Conservation (phyloP, 1,140 invertebrate species). For the Drosophila bocqueti region DNA sequence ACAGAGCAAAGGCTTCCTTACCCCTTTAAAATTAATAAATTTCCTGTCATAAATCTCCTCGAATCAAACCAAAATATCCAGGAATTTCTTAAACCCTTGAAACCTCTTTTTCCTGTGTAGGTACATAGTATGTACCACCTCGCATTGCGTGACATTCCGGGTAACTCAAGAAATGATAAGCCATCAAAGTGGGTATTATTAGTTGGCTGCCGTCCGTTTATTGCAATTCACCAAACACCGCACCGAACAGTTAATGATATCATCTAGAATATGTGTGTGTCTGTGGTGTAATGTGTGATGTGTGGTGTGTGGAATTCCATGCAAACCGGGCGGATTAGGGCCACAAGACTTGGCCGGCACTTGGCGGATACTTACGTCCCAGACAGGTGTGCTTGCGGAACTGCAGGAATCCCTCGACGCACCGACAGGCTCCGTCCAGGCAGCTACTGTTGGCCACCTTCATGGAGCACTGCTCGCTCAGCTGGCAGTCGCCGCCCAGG, state of each 20-base stretch:
- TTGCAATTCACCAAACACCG: slow-evolving; percentile 74
- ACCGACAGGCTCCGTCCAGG: slow-evolving; percentile 90
- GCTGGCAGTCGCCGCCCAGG: slow-evolving; percentile 90
- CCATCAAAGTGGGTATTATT: slow-evolving; percentile 54
- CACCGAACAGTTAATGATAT: slow-evolving; percentile 54
- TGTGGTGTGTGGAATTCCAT: slow-evolving; percentile 40
- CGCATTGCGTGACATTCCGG: slow-evolving; percentile 47
- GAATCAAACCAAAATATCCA: no score
- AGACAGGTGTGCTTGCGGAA: slow-evolving; percentile 95
- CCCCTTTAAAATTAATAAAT: no score
- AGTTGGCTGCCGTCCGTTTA: slow-evolving; percentile 60
- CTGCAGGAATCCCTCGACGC: slow-evolving; percentile 92
- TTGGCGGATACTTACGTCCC: slow-evolving; percentile 90
- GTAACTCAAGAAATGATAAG: slow-evolving; percentile 40
- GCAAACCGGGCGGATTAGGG: slow-evolving; percentile 61
- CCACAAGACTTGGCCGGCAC: slow-evolving; percentile 66
- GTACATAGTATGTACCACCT: slow-evolving; percentile 3
- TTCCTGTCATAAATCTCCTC: no score
- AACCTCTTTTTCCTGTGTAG: slow-evolving; percentile 1
- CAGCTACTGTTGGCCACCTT: slow-evolving; percentile 93
- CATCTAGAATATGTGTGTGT: slow-evolving; percentile 28
- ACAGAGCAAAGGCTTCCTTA: background rate
- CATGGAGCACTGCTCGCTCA: slow-evolving; percentile 91
- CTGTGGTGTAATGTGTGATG: slow-evolving; percentile 4
- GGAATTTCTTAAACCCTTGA: background rate